phyloP scores from a whole-genome alignment of 2,888 invertebrate genomes.

The Chaetoderma sp. region DNA sequence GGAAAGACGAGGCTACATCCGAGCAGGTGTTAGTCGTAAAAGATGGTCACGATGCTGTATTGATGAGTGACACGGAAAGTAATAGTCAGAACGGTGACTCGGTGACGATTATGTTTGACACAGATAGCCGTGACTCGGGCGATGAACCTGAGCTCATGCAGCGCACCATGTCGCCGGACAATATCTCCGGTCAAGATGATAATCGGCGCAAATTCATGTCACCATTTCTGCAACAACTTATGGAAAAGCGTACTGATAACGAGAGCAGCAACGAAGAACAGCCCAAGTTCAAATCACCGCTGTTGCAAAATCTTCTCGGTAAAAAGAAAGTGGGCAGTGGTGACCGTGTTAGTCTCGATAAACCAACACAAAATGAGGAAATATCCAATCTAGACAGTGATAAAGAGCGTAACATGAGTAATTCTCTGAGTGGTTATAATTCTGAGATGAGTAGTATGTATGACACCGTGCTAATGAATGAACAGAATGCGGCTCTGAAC shows the following conservation, averaged over 20 bases:
- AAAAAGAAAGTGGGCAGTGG: constrained; percentile 51
- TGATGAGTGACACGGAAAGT: no score
- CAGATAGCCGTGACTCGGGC: constrained; percentile 9
- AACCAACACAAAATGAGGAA: constrained; percentile 25
- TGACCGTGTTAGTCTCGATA: constrained; percentile 35
- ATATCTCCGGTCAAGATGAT: constrained; percentile 1
- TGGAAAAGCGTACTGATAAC: constrained; percentile 45
- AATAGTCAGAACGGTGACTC: background rate
- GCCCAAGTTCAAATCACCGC: constrained; percentile 61
- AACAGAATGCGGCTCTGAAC: constrained; percentile 9
- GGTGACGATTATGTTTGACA: constrained; percentile 6
- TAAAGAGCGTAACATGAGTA: no score
- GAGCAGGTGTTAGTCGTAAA: background rate
- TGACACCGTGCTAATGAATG: background rate
- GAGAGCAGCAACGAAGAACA: constrained; percentile 41
- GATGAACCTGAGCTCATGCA: constrained; percentile 14
- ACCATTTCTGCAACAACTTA: constrained; percentile 59
- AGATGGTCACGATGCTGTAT: background rate
- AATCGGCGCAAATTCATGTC: constrained; percentile 55
- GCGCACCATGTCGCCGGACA: constrained; percentile 3
- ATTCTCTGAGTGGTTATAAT: no score
- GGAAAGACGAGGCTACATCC: constrained; percentile 7
- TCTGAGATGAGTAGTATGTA: background rate
- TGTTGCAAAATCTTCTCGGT: constrained; percentile 59
- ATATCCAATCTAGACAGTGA: background rate